Conservation (phyloP, 1,140 invertebrate species). For the Heliconius nattereri region DNA sequence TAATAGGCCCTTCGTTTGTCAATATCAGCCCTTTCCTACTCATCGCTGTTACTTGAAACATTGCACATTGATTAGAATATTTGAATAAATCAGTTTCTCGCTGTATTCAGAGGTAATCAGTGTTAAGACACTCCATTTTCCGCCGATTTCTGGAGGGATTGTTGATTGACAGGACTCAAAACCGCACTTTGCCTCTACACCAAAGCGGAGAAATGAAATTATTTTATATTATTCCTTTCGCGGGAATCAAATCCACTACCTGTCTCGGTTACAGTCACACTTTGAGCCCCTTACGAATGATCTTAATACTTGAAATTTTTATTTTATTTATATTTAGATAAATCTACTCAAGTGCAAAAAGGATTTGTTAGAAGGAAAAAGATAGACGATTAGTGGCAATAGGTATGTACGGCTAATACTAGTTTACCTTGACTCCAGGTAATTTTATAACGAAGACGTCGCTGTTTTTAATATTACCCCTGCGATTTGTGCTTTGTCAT, state of each 20-base stretch:
- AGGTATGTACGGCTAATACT: slow-evolving; percentile 11
- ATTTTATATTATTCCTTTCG: no score
- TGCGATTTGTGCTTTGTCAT: background rate
- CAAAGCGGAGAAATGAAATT: no score
- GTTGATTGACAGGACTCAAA: no score
- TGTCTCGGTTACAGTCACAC: no score
- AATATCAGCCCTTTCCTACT: background rate
- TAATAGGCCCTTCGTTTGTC: background rate
- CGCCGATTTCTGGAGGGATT: no score
- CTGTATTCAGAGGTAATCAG: no score
- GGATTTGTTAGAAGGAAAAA: slow-evolving; percentile 23
- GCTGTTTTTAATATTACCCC: background rate
- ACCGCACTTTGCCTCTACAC: no score
- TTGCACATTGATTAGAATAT: background rate
- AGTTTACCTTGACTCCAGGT: slow-evolving; percentile 28
- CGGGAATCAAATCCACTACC: no score
- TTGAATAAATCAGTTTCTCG: background rate
- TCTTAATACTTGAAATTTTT: background rate
- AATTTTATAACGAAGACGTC: slow-evolving; percentile 19
- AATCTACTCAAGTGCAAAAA: background rate
- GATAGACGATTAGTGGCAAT: background rate
- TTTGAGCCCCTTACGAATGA: no score
- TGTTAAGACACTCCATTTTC: no score
- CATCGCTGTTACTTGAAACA: background rate
- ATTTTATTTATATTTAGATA: background rate